These are phyloP conservation scores for Vulpes lagopus DNA, from an alignment of 2,113 vertebrate species.

Conservation along the genomic window DNA sequence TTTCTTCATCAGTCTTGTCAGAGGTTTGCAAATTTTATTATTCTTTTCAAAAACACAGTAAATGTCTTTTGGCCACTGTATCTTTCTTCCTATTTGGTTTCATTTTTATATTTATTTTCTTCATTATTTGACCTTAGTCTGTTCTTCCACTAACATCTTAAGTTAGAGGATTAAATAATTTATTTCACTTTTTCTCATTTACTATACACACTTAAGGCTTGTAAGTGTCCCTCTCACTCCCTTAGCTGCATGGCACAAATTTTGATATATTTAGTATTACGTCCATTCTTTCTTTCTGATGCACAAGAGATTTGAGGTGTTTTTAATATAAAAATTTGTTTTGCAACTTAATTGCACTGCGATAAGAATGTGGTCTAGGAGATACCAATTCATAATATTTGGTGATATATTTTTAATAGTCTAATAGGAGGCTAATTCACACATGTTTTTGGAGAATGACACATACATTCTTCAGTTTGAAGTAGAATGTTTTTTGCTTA, in stretches of 20 bases:
- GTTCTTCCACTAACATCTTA: slow-evolving; percentile 13
- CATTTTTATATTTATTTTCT: slow-evolving; percentile 38
- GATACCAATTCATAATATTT: slow-evolving; percentile 22
- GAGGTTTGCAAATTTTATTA: slow-evolving; percentile 17
- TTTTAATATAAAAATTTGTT: slow-evolving; percentile 34
- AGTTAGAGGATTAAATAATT: background rate
- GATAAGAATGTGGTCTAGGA: background rate
- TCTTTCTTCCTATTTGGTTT: slow-evolving; percentile 18
- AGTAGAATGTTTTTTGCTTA: background rate
- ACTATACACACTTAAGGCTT: background rate
- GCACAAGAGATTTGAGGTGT: background rate
- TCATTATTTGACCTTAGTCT: background rate
- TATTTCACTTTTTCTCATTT: background rate
- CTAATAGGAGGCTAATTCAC: background rate
- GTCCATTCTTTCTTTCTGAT: background rate
- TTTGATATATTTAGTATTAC: slow-evolving; percentile 40
- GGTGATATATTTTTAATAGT: background rate
- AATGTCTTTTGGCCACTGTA: background rate
- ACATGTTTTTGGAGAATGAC: slow-evolving; percentile 29
- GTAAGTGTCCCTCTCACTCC: background rate
- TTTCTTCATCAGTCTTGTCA: slow-evolving; percentile 23
- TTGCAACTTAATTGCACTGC: background rate
- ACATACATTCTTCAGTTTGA: background rate
- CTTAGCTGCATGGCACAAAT: background rate
- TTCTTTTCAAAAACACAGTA: background rate